Percentiles rank a stretch among this genome's conserved stretches.
phyloP scores from a whole-genome alignment of 2,113 vertebrate genomes.

The Elaphurus davidianus region DNA sequence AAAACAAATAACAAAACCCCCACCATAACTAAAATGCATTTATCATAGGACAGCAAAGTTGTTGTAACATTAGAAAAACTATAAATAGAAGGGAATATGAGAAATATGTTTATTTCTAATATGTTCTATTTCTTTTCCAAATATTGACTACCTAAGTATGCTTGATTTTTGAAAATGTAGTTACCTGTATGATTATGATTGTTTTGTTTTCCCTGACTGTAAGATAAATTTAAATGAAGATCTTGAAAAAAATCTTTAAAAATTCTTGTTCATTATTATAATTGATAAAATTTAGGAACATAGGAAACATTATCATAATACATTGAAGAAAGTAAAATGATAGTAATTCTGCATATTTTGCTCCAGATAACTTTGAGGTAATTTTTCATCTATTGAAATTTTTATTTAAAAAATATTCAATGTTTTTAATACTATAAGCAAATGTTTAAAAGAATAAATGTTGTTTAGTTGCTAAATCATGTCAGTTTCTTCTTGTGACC shows the following conservation, averaged over 20 bases:
- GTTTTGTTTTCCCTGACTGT: background rate
- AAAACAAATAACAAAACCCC: background rate
- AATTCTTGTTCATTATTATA: background rate
- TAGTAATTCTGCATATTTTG: background rate
- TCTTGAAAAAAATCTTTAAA: background rate
- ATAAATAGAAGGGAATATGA: background rate
- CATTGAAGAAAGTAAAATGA: background rate
- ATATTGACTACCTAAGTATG: background rate
- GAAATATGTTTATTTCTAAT: background rate
- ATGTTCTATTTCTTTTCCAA: background rate
- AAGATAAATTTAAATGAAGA: background rate
- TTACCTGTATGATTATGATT: background rate
- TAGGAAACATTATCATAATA: background rate
- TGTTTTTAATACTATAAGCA: background rate
- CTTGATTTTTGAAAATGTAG: background rate
- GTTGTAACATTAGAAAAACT: background rate
- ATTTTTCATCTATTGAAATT: background rate
- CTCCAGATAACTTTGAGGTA: background rate
- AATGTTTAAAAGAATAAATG: background rate
- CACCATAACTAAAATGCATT: background rate
- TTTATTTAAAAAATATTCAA: background rate
- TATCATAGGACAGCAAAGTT: background rate
- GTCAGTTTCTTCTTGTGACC: background rate
- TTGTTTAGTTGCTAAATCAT: background rate
- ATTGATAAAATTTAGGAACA: background rate